Base-by-base conservation (phyloP, 1,140 invertebrate genomes). In the Drosophila nasuta region DNA sequence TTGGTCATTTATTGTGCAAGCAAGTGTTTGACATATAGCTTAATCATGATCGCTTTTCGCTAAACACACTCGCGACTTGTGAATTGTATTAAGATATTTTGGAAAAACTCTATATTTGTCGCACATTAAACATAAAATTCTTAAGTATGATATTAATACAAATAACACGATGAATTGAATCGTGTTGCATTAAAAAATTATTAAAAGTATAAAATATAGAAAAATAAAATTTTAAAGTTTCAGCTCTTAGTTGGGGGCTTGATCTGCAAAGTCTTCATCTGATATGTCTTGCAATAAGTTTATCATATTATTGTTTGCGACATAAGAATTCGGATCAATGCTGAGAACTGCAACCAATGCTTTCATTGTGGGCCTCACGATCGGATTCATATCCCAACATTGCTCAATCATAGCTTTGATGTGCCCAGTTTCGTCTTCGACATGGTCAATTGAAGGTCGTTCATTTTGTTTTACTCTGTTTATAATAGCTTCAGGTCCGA, bases 311-410 rank as follows among this genome's bases (percentile, higher is more conserved):
- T 25, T 25, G 20, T 25, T 25, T 25, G 20, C 48, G 5, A 1
- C 11, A 51, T 28, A 51, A 51, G 48, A 51, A 51, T 25, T 10
- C 2, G 20, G 48, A 25, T 58, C 17, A 58, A 58, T 25, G 17
- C 17, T 11, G 1, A 58, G 15, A n/a, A 17, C 5, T 7, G 20
- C 17, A 11, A 38, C 35, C 43, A 62, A 5, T 17, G 4, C 15
- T 38, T 41, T 4, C 54, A 67, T 58, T 3, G 65, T 11, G 0
- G 65, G 65, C 8, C 65, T 28, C 30, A 1, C 25, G 17, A 1
- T 28, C 0, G 65, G 43, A 1, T 49, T n/a, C 6, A 28, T 1
- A 25, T 67, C 30, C 30, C 65, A 67, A 58, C 65, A 49, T 3
- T 38, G 13, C 56, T 13, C 0, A 11, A 66, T 48, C 7, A 43